These are phyloP conservation scores for Dryocosmus kuriphilus DNA, from an alignment of 2,888 invertebrate species.

Conservation along the genomic window DNA sequence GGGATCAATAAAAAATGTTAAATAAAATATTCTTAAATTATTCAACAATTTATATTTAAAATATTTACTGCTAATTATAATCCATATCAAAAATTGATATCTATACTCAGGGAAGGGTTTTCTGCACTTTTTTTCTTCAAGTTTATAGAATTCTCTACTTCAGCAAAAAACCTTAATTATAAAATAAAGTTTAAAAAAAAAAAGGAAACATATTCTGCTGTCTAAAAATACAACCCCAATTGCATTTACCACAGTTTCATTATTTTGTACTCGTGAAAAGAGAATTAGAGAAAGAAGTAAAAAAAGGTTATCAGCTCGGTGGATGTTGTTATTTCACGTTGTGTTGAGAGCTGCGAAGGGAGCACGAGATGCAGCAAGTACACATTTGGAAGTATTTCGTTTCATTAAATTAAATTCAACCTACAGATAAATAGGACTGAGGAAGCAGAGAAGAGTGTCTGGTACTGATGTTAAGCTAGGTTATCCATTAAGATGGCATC, in stretches of 20 bases:
- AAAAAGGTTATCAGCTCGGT: constrained; percentile 34
- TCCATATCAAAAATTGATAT: too few relatives aligned
- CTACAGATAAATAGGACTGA: constrained; percentile 26
- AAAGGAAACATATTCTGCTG: neutral
- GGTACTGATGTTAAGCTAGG: constrained; percentile 33
- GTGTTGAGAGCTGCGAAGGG: constrained; percentile 17
- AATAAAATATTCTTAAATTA: neutral
- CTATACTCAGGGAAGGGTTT: too few relatives aligned
- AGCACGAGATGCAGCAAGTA: constrained; percentile 12
- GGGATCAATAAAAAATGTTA: neutral
- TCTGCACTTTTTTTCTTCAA: too few relatives aligned
- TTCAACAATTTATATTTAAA: too few relatives aligned
- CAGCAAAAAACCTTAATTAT: neutral
- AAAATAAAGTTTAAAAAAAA: neutral
- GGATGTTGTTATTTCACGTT: constrained; percentile 36
- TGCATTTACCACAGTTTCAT: constrained; percentile 11
- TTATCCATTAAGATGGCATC: constrained; percentile 32
- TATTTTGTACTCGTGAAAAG: neutral
- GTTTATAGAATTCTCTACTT: neutral
- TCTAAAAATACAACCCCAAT: neutral
- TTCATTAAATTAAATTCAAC: constrained; percentile 37
- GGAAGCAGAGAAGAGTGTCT: constrained; percentile 29
- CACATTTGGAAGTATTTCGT: constrained; percentile 32
- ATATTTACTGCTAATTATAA: too few relatives aligned
- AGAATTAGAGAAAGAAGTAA: constrained; percentile 5